Percentiles rank a stretch among this genome's conserved stretches.
Conservation (phyloP, 2,797 vertebrate species). For the Sciurus vulgaris region DNA sequence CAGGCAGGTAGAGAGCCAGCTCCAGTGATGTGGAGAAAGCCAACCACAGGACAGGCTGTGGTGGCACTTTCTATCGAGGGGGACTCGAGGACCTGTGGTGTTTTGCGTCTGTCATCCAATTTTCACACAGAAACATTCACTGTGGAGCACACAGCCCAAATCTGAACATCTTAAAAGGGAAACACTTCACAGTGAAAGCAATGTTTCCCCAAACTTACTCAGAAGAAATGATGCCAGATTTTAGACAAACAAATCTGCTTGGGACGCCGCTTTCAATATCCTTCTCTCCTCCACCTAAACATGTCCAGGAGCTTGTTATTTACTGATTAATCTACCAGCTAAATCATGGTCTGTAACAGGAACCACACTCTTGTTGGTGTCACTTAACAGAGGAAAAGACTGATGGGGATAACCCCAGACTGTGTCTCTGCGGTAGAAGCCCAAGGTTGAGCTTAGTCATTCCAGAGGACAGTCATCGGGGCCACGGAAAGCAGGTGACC, state of each 20-base stretch:
- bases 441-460: background rate
- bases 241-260: background rate
- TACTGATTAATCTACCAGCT: background rate
- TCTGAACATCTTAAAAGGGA: background rate
- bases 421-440: background rate
- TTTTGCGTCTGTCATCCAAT: conserved; percentile 6
- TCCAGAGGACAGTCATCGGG: background rate
- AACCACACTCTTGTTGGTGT: background rate
- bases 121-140: background rate
- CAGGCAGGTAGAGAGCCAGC: conserved; percentile 4
- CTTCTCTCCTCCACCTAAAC: background rate
- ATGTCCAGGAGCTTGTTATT: background rate
- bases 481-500: background rate
- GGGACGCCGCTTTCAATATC: background rate
- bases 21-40: background rate
- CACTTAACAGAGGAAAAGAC: background rate
- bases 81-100: background rate
- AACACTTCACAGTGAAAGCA: background rate
- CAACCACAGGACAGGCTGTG: background rate
- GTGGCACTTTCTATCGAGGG: background rate
- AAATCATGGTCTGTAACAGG: background rate
- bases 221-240: background rate
- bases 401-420: background rate
- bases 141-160: background rate
- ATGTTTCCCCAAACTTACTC: background rate